A percentile compares a stretch with the other conserved stretches of the same genome.
Evolutionary conservation across 2,113 vertebrate species (phyloP).

Genomic region (Myotis brandtii): DNA sequence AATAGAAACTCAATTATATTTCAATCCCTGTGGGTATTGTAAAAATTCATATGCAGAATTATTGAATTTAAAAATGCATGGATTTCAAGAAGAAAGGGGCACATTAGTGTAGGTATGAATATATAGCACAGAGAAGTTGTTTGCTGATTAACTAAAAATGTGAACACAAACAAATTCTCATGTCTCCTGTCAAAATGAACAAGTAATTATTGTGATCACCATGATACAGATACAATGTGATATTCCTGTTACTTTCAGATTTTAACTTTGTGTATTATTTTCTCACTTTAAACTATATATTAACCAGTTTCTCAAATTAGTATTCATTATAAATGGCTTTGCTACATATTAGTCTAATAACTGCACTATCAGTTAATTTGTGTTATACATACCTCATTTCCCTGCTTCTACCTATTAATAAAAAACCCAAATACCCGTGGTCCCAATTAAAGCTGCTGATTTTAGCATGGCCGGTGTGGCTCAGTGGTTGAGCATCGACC

Average conservation of each 20-base stretch:
- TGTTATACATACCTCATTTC: not conserved
- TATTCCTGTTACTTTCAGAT: not conserved
- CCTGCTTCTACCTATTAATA: not conserved
- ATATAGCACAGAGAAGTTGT: not conserved
- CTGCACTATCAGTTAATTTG: not conserved
- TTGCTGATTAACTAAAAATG: slow-evolving; percentile 38
- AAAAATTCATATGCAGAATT: not conserved
- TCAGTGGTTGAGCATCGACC: too few relatives aligned
- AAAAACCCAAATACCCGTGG: not conserved
- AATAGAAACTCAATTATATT: slow-evolving; percentile 9
- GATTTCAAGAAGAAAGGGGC: not conserved
- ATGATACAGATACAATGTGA: not conserved
- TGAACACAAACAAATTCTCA: not conserved
- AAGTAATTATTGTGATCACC: not conserved
- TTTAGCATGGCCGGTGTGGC: too few relatives aligned
- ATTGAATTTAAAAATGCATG: not conserved
- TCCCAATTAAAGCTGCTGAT: not conserved
- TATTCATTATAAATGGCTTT: slow-evolving; percentile 16
- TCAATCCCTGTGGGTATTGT: not conserved
- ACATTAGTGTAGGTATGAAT: not conserved
- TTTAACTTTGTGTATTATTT: not conserved
- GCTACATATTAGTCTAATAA: not conserved
- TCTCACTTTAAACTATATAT: not conserved
- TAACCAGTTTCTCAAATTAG: not conserved
- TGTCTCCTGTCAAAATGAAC: not conserved